Percentiles rank a stretch among this genome's conserved stretches.
These are phyloP conservation scores for Oedothorax gibbosus DNA, from an alignment of 1,140 invertebrate genomes.

Conservation along the genomic window DNA sequence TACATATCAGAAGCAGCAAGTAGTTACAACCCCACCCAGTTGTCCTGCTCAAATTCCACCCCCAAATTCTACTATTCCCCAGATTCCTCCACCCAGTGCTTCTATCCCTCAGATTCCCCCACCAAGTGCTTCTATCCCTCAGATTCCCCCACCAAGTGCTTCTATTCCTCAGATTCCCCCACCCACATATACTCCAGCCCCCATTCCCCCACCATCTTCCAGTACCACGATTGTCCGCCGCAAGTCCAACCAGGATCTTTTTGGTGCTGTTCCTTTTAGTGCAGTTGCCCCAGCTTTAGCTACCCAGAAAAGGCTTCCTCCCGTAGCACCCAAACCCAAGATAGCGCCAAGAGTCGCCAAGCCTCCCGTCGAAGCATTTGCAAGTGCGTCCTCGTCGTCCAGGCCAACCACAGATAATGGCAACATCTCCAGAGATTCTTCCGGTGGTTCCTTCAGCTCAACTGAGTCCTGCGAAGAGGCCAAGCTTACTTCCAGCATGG, in stretches of 20 bases:
- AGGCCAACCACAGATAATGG: conserved; percentile 38
- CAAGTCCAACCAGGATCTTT: conserved; percentile 70
- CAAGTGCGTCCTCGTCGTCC: conserved; percentile 6
- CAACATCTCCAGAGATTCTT: conserved; percentile 51
- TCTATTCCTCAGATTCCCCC: not conserved
- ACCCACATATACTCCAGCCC: conserved; percentile 3
- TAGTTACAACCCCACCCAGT: not conserved
- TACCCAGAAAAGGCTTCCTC: conserved; percentile 38
- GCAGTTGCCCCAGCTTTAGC: conserved; percentile 40
- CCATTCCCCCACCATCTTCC: conserved; percentile 33
- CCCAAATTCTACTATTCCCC: not conserved
- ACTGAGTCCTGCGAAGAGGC: conserved; percentile 40
- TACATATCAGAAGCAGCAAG: conserved; percentile 49
- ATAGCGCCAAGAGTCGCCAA: not conserved
- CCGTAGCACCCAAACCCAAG: conserved; percentile 52
- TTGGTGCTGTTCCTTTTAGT: conserved; percentile 75
- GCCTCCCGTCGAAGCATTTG: not conserved
- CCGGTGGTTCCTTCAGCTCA: conserved; percentile 48
- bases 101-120: too few species aligned
- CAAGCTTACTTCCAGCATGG: conserved; percentile 38
- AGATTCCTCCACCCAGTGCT: conserved; percentile 5
- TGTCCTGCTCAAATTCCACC: too few species aligned
- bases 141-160: not conserved
- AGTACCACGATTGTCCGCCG: conserved; percentile 61
- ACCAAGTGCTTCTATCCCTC: too few species aligned